phyloP scores from a whole-genome alignment of 92 coral and sea anemone genomes.

The Umimayanthus chanpuru region DNA sequence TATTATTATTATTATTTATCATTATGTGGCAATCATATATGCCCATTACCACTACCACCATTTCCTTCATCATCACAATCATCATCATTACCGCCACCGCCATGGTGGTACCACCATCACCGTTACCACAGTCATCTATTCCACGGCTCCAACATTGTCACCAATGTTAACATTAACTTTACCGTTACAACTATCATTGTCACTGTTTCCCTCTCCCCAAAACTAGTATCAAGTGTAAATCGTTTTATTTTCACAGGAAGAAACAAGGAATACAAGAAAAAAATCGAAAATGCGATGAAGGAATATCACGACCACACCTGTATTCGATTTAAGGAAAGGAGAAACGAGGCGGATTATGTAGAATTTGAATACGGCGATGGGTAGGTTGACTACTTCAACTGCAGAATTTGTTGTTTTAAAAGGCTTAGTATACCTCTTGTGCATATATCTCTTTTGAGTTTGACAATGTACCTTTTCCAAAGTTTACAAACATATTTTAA shows the following conservation, averaged over 20 bases:
- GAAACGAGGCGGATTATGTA: slow-evolving; percentile 14
- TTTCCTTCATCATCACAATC: no score
- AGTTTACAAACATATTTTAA: background rate
- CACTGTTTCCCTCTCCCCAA: no score
- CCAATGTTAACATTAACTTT: no score
- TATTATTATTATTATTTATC: no score
- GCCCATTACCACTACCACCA: no score
- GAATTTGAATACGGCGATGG: slow-evolving; percentile 32
- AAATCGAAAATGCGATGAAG: slow-evolving; percentile 20
- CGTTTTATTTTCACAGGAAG: background rate
- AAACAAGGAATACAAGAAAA: slow-evolving; percentile 11
- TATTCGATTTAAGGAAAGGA: slow-evolving; percentile 10
- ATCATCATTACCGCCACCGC: no score
- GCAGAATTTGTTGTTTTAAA: background rate
- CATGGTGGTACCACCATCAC: no score
- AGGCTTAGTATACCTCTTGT: background rate
- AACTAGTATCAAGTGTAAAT: background rate
- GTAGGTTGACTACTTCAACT: background rate
- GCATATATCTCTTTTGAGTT: background rate
- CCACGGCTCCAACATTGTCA: no score
- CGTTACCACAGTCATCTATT: no score
- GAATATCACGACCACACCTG: slow-evolving; percentile 20
- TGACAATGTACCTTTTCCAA: background rate
- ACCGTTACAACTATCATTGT: no score
- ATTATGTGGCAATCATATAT: no score